Percentiles rank a stretch among this genome's conserved stretches.
Evolutionary conservation across 2,113 vertebrate species (phyloP).

Genomic region (Albula goreensis): DNA sequence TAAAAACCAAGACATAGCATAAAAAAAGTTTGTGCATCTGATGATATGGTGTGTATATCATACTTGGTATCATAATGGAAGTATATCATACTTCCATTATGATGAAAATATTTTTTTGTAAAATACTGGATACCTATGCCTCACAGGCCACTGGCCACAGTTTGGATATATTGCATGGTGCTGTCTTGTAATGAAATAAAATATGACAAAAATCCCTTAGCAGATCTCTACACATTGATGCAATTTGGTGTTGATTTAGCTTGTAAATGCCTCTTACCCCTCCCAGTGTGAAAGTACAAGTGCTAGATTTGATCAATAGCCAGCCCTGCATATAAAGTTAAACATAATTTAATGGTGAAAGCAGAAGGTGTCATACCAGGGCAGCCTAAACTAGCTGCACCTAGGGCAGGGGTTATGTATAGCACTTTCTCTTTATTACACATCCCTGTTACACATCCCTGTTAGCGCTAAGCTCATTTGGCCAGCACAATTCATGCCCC

Average conservation of each 20-base stretch:
- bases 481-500: not conserved
- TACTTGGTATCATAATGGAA: no score
- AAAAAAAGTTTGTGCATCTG: not conserved
- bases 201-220: not conserved
- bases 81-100: not conserved
- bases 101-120: not conserved
- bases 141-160: not conserved
- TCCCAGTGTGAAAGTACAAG: not conserved
- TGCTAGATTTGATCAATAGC: not conserved
- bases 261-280: not conserved
- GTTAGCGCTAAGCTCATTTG: not conserved
- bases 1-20: not conserved
- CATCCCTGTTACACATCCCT: not conserved
- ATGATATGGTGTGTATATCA: no score
- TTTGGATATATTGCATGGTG: not conserved
- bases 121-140: not conserved
- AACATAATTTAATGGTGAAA: no score
- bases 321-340: not conserved
- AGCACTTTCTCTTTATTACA: no score
- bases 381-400: no score
- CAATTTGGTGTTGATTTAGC: constrained; percentile 1
- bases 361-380: no score
- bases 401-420: no score
- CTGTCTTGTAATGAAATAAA: not conserved
- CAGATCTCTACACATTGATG: no score